These are phyloP conservation scores for Atherinomorus stipes DNA, from an alignment of 2,113 vertebrate genomes.

Conservation along the genomic window DNA sequence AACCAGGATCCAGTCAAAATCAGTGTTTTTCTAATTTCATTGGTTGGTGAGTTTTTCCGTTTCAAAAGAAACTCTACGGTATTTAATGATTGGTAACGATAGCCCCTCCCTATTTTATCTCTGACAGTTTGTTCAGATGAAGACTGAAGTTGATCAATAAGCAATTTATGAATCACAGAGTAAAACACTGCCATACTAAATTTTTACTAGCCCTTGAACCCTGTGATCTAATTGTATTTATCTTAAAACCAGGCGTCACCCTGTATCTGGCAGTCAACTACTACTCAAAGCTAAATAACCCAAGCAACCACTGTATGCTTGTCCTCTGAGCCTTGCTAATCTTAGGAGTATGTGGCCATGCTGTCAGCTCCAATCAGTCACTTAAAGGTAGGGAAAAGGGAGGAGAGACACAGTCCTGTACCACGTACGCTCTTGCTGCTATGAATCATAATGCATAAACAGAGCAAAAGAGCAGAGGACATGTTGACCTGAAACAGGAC, in stretches of 20 bases:
- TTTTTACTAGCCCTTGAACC: slow-evolving; percentile 23
- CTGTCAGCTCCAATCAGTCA: slow-evolving; percentile 41
- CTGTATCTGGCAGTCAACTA: slow-evolving; percentile 57
- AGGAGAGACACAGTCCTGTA: slow-evolving; percentile 43
- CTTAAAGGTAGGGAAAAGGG: slow-evolving; percentile 52
- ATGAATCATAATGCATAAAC: slow-evolving; percentile 81
- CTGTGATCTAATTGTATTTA: slow-evolving; percentile 48
- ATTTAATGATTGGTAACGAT: neutral
- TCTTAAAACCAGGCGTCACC: slow-evolving; percentile 48
- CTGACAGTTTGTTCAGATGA: neutral
- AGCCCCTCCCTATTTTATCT: neutral
- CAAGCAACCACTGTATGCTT: slow-evolving; percentile 41
- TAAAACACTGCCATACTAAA: neutral
- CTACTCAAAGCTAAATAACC: slow-evolving; percentile 58
- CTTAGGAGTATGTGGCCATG: slow-evolving; percentile 54
- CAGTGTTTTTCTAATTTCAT: neutral
- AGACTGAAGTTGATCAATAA: neutral
- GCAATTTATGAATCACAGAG: neutral
- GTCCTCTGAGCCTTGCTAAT: slow-evolving; percentile 63
- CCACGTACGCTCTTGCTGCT: slow-evolving; percentile 61
- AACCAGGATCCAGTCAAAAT: neutral
- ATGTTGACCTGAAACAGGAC: slow-evolving; percentile 86
- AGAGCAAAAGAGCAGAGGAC: slow-evolving; percentile 73
- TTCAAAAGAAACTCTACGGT: neutral
- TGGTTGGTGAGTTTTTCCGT: no score